Conservation (phyloP, 1,140 invertebrate genomes). For the Drosophila busckii region DNA sequence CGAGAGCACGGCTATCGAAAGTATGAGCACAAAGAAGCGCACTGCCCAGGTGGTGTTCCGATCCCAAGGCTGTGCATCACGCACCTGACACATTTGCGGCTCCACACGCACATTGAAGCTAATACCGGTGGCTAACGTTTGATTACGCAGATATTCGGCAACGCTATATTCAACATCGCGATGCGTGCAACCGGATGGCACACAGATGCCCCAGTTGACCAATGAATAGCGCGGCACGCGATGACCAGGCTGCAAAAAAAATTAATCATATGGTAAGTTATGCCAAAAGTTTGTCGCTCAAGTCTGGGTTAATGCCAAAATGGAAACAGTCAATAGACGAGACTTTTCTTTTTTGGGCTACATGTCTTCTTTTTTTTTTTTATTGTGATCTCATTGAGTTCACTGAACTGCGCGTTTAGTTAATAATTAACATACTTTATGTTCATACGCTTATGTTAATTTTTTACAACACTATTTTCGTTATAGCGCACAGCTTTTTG, state of each 20-base stretch:
- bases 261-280: background rate
- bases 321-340: too few relatives aligned
- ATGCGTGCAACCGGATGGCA: constrained; percentile 81
- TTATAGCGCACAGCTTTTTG: constrained; percentile 30
- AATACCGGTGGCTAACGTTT: constrained; percentile 79
- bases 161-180: constrained; percentile 82
- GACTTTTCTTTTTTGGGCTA: too few relatives aligned
- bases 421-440: too few relatives aligned
- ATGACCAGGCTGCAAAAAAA: constrained; percentile 81
- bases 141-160: constrained; percentile 78
- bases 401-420: too few relatives aligned
- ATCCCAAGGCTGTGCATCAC: constrained; percentile 64
- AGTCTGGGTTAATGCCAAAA: too few relatives aligned
- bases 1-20: constrained; percentile 62
- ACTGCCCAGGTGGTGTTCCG: constrained; percentile 79
- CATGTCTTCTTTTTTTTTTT: too few relatives aligned
- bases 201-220: constrained; percentile 83
- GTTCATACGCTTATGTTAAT: too few relatives aligned
- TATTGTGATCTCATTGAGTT: too few relatives aligned
- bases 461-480: too few relatives aligned
- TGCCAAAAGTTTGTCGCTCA: too few relatives aligned
- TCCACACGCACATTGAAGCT: constrained; percentile 81
- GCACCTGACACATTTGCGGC: constrained; percentile 82
- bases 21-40: constrained; percentile 72
- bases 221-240: constrained; percentile 83